These are phyloP conservation scores for Tethea ocularis DNA, from an alignment of 2,888 invertebrate species.

Conservation along the genomic window DNA sequence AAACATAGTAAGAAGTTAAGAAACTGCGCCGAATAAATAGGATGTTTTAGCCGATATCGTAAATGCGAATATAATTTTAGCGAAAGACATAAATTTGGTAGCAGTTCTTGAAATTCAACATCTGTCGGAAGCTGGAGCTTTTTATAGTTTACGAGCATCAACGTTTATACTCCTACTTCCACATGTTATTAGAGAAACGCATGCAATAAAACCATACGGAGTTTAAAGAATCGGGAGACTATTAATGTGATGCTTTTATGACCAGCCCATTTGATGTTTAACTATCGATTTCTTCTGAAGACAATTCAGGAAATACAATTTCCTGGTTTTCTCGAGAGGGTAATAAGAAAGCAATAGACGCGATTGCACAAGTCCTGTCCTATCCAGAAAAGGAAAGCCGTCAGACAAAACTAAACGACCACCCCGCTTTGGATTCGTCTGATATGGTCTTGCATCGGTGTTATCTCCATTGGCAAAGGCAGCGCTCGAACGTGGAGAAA, in stretches of 20 bases:
- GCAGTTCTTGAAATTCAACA: conserved; percentile 49
- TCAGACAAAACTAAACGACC: background rate
- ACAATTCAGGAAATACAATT: background rate
- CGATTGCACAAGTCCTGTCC: background rate
- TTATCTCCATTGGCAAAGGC: conserved; percentile 43
- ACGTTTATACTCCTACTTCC: conserved; percentile 44
- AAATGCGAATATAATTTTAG: conserved; percentile 42
- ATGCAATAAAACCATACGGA: conserved; percentile 51
- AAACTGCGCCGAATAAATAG: conserved; percentile 23
- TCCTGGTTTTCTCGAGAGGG: background rate
- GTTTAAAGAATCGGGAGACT: conserved; percentile 51
- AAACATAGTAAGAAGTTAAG: conserved; percentile 27
- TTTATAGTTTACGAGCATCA: conserved; percentile 52
- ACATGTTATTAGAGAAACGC: conserved; percentile 47
- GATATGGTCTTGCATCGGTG: conserved; percentile 43
- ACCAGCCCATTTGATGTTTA: conserved; percentile 23
- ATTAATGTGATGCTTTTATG: conserved; percentile 51
- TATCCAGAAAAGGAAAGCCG: background rate
- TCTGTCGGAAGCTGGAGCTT: conserved; percentile 56
- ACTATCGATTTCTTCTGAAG: background rate
- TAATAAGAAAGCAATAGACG: background rate
- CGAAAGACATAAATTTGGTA: conserved; percentile 34
- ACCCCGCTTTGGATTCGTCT: conserved; percentile 16
- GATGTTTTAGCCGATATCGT: conserved; percentile 13
- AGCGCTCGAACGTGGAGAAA: conserved; percentile 26